Evolutionary conservation across 2,113 vertebrate genomes (phyloP), one percentile per base, ranked within the genome.

Genomic region (Glaucidium brasilianum): DNA sequence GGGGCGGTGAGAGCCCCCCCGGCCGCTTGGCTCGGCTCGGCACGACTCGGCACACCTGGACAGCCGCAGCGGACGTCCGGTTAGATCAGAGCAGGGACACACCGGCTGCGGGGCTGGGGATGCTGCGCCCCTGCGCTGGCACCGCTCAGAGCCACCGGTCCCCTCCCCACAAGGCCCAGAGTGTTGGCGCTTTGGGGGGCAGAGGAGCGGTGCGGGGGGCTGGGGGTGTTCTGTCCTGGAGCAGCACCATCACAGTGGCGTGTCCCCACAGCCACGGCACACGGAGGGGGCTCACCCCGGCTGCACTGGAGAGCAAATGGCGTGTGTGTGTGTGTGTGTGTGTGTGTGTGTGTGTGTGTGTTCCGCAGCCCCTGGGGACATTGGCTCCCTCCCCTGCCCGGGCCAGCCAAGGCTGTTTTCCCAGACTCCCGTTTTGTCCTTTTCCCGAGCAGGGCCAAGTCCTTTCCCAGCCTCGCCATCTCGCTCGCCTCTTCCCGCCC

Each of bases 231-330:
- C 71, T 0, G 0, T 71, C 52, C 52, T 19, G 15, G 29, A 9
- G 13, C 64, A 45, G 56, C 0, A 0, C 23, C 3, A 29, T 30
- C 2, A 16, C 29, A 47, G 41, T 2, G 3, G 0, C 0, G 58
- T 60, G 72, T 71, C 82, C 77, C 58, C 7, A 6, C 49, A 29
- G 55, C 74, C 12, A 34, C 0, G 0, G 58, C 75, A 41, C 12
- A 3, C 0, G 0, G 49, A 2, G 62, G 16, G 22, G 85, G 73
- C 39, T 85, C 82, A 12, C 29, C 56, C 39, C 0, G 0, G 29
- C 53, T 60, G 35, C 19, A 2, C 66, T 56, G 58, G 29, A 75
- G 16, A 90, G 49, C 43, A 39, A 72, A 58, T 0, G 14, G 35
- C 1, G 0, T 7, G 4, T 66, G 56, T 29, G 29, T 52, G n/a